Conservation (phyloP, 2,888 invertebrate genomes). For the Amaurobius ferox region DNA sequence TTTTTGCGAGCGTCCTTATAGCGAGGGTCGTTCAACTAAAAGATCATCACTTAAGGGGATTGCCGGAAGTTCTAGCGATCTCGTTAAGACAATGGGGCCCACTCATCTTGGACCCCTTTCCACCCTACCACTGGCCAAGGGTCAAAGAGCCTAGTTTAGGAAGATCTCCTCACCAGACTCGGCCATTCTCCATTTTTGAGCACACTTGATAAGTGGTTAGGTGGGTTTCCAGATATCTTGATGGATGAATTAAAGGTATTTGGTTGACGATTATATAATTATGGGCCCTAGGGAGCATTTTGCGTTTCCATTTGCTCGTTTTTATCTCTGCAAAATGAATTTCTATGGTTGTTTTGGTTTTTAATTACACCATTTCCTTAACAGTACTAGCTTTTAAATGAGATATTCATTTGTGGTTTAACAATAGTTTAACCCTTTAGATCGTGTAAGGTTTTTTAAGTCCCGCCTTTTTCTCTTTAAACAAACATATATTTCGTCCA, state of each 20-base stretch:
- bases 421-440: too few relatives aligned
- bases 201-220: constrained; percentile 2
- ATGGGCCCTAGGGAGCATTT: background rate
- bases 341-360: too few relatives aligned
- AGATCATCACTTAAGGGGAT: constrained; percentile 15
- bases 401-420: too few relatives aligned
- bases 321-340: too few relatives aligned
- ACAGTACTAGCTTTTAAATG: too few relatives aligned
- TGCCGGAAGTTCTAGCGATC: constrained; percentile 11
- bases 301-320: background rate
- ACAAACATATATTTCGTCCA: too few relatives aligned
- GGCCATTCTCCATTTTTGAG: background rate
- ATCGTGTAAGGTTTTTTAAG: too few relatives aligned
- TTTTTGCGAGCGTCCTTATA: background rate
- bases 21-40: constrained; percentile 11
- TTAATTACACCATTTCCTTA: too few relatives aligned
- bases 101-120: constrained; percentile 6
- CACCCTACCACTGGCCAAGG: constrained; percentile 22
- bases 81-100: constrained; percentile 14
- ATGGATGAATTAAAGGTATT: background rate
- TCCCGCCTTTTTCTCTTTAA: too few relatives aligned
- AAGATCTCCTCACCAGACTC: constrained; percentile 2
- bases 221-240: background rate
- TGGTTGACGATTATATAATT: constrained; percentile 3
- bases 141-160: constrained; percentile 53